Percentiles rank a stretch among this genome's conserved stretches.
phyloP scores from a whole-genome alignment of 2,888 invertebrate genomes.

The Drosophila suboccidentalis region DNA sequence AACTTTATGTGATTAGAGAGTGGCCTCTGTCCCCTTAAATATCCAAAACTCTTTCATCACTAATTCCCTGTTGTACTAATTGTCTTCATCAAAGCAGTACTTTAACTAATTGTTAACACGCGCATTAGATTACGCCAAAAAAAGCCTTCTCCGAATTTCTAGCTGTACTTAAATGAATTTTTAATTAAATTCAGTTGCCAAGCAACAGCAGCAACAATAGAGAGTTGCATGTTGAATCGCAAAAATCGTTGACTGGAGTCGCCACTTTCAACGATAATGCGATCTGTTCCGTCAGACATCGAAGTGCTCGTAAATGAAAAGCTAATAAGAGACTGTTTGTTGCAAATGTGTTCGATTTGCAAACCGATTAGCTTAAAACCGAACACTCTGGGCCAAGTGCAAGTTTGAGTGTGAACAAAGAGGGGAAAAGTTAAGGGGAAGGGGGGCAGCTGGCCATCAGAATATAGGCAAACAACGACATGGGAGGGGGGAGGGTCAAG shows the following conservation, averaged over 20 bases:
- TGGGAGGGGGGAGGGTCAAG: neutral
- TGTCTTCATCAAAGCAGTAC: conserved; percentile 51
- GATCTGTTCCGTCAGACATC: neutral
- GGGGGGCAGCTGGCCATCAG: conserved; percentile 37
- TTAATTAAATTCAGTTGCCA: conserved; percentile 50
- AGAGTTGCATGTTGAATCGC: neutral
- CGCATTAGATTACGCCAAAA: conserved; percentile 27
- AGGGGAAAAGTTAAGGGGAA: no score
- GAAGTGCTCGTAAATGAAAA: conserved; percentile 42
- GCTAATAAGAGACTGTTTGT: conserved; percentile 26
- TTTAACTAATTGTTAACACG: conserved; percentile 62
- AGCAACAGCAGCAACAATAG: conserved; percentile 13
- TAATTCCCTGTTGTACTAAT: neutral
- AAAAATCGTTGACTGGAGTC: neutral
- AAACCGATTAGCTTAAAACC: conserved; percentile 68
- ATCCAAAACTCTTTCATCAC: neutral
- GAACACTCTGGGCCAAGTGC: conserved; percentile 36
- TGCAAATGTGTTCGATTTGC: conserved; percentile 43
- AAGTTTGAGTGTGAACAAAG: conserved; percentile 13
- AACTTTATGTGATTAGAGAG: no score
- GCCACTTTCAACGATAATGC: conserved; percentile 1
- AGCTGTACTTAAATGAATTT: conserved; percentile 13
- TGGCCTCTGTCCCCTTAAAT: neutral
- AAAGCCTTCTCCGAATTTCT: neutral
- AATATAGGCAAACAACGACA: conserved; percentile 10